Evolutionary conservation across 2,113 vertebrate species (phyloP).

Genomic region (Dasypus novemcinctus): DNA sequence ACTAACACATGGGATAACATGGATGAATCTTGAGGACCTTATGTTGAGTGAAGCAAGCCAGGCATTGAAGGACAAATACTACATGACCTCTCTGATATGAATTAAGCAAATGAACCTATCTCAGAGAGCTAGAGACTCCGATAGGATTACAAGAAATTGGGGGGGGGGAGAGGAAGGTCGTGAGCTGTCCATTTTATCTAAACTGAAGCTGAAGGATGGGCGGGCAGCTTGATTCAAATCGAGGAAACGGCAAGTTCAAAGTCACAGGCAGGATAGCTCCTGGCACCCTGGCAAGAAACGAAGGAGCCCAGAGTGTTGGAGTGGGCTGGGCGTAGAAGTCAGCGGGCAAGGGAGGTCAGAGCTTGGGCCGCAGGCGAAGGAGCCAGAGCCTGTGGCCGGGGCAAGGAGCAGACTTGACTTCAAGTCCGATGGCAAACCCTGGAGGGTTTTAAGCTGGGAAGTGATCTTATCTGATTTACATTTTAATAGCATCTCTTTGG

Average conservation of each 20-base stretch:
- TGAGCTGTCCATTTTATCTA: neutral
- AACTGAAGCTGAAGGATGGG: neutral
- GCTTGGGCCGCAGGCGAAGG: neutral
- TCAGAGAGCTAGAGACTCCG: too few species aligned
- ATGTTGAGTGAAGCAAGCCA: too few species aligned
- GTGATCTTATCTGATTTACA: slow-evolving; percentile 19
- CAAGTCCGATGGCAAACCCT: neutral
- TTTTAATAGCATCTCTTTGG: slow-evolving; percentile 44
- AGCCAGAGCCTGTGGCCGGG: neutral
- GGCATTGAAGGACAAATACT: too few species aligned
- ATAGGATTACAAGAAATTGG: too few species aligned
- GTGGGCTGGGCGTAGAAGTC: rapidly evolving
- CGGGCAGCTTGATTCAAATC: neutral
- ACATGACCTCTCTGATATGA: too few species aligned
- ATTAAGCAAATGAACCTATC: too few species aligned
- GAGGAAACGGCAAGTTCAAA: neutral
- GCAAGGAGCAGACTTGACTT: neutral
- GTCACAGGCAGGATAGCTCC: neutral
- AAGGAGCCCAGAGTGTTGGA: rapidly evolving
- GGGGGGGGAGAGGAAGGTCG: too few species aligned
- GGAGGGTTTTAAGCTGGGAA: neutral
- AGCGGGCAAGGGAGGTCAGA: neutral
- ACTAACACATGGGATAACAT: too few species aligned
- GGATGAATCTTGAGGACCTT: too few species aligned
- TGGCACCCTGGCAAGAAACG: neutral